Conservation (phyloP, 2,888 invertebrate genomes). For the Tetranychus truncatus region DNA sequence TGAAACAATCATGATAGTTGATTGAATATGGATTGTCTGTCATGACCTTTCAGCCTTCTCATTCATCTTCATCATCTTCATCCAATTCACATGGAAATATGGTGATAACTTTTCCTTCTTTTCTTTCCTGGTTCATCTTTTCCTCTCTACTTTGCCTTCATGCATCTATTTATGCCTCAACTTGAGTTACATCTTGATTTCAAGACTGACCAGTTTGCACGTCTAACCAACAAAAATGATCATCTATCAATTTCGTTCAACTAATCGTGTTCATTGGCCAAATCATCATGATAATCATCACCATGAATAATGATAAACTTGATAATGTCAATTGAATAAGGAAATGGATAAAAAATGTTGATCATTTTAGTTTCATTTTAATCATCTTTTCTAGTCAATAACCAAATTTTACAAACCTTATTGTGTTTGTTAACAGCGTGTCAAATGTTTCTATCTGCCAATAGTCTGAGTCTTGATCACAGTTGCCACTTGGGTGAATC, state of each 20-base stretch:
- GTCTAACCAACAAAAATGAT: background rate
- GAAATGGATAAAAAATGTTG: too few species aligned
- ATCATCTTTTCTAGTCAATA: background rate
- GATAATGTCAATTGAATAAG: background rate
- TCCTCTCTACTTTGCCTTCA: too few species aligned
- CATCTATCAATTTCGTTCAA: background rate
- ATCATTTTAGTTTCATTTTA: background rate
- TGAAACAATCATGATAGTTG: background rate
- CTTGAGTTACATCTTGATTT: background rate
- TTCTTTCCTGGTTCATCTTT: too few species aligned
- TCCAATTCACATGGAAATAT: too few species aligned
- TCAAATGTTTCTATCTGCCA: background rate
- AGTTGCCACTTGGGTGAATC: background rate
- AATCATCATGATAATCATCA: background rate
- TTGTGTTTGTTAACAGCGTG: too few species aligned
- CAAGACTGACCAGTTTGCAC: background rate
- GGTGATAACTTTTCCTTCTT: too few species aligned
- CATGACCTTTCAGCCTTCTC: background rate
- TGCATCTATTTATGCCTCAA: too few species aligned
- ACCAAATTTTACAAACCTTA: too few species aligned
- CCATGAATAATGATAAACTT: background rate
- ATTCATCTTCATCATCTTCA: background rate
- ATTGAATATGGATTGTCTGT: background rate
- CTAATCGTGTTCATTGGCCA: background rate
- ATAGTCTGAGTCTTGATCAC: background rate